phyloP scores from a whole-genome alignment of 2,888 invertebrate genomes.

The Synergus japonicus region DNA sequence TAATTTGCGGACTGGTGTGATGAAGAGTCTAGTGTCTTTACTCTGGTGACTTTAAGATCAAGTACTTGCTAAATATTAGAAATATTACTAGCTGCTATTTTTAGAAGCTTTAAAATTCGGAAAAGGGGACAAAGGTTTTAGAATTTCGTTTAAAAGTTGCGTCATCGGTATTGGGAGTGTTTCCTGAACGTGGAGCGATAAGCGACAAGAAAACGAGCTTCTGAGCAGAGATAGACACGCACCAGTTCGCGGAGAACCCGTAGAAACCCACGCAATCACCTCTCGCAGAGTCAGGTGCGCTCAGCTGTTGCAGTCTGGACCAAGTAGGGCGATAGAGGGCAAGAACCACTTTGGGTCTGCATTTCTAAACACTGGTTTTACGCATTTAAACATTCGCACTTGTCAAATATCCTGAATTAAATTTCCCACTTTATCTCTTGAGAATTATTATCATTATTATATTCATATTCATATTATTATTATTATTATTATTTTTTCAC shows the following conservation, averaged over 20 bases:
- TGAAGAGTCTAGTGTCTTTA: too few species aligned
- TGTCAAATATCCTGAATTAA: neutral
- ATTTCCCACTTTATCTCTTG: neutral
- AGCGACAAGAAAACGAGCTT: conserved; percentile 56
- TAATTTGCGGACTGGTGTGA: neutral
- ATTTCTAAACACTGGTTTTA: neutral
- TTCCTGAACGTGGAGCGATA: conserved; percentile 57
- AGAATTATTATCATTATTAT: too few species aligned
- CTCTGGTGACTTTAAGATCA: too few species aligned
- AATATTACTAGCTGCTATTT: too few species aligned
- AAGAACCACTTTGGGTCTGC: conserved; percentile 13
- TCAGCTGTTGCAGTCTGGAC: conserved; percentile 53
- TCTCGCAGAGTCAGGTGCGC: conserved; percentile 60
- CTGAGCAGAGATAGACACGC: conserved; percentile 60
- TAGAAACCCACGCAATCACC: conserved; percentile 59
- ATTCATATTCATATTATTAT: too few species aligned
- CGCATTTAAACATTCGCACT: neutral
- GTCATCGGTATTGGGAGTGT: conserved; percentile 46
- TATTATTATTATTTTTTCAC: too few species aligned
- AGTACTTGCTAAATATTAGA: too few species aligned
- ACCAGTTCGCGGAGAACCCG: conserved; percentile 59
- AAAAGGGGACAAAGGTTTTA: neutral
- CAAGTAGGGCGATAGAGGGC: conserved; percentile 50
- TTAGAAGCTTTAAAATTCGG: too few species aligned
- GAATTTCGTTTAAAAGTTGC: neutral